phyloP scores from a whole-genome alignment of 2,888 invertebrate genomes.

The Seladonia tumulorum region DNA sequence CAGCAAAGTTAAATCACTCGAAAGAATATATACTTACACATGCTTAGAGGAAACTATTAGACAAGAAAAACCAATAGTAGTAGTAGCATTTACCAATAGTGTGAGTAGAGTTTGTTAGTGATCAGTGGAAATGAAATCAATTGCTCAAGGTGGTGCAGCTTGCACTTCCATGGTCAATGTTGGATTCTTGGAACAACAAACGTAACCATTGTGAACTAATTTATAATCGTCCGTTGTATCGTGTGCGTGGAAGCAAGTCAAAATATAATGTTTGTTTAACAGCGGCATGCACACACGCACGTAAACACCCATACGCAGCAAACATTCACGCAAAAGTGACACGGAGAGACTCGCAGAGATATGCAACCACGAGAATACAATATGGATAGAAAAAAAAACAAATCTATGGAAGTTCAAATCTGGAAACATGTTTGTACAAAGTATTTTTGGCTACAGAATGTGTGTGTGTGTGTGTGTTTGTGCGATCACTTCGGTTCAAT shows the following conservation, averaged over 20 bases:
- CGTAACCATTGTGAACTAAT: conserved; percentile 56
- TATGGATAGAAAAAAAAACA: conserved; percentile 6
- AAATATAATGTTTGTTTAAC: conserved; percentile 27
- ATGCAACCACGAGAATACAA: conserved; percentile 9
- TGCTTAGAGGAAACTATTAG: conserved; percentile 49
- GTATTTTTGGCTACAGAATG: not conserved
- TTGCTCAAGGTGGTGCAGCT: conserved; percentile 82
- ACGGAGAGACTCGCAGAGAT: not conserved
- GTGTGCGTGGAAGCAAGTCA: conserved; percentile 43
- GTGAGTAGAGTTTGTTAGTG: conserved; percentile 79
- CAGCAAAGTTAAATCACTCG: conserved; percentile 19
- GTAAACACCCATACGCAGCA: not conserved
- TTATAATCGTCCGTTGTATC: conserved; percentile 31
- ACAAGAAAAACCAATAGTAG: conserved; percentile 60
- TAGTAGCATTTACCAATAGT: conserved; percentile 73
- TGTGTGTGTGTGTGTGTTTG: not conserved
- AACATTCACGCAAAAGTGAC: not conserved
- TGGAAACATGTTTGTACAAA: conserved; percentile 1
- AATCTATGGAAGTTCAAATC: not conserved
- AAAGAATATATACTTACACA: conserved; percentile 19
- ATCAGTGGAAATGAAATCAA: conserved; percentile 78
- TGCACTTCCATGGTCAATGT: conserved; percentile 81
- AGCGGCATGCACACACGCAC: conserved; percentile 52
- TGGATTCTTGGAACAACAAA: conserved; percentile 81
- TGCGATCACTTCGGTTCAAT: not conserved